Evolutionary conservation across 2,888 invertebrate genomes (phyloP).

Genomic region (Eudemis profundana): DNA sequence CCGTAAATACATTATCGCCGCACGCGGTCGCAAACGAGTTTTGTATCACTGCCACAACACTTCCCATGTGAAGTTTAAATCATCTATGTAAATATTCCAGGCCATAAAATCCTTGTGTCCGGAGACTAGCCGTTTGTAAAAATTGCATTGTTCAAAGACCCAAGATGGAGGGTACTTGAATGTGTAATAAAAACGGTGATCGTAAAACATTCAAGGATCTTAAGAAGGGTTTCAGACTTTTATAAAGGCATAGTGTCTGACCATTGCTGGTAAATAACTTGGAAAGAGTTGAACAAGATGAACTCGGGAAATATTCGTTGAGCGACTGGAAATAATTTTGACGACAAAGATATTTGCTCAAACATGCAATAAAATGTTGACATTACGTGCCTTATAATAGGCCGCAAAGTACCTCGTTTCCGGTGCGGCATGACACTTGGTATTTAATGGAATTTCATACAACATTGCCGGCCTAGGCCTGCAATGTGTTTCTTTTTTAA

Average conservation of each 20-base stretch:
- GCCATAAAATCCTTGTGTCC: slow-evolving; percentile 8
- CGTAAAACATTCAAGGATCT: slow-evolving; percentile 25
- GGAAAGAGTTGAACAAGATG: not conserved
- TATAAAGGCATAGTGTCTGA: not conserved
- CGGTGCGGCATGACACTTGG: too few species aligned
- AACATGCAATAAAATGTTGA: too few species aligned
- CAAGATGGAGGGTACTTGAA: not conserved
- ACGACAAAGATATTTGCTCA: too few species aligned
- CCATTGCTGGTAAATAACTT: not conserved
- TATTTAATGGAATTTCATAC: too few species aligned
- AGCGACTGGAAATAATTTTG: not conserved
- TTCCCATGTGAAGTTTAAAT: not conserved
- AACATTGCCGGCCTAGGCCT: too few species aligned
- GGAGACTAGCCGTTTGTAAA: slow-evolving; percentile 20
- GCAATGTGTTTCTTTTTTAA: too few species aligned
- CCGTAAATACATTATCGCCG: too few species aligned
- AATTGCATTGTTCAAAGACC: slow-evolving; percentile 14
- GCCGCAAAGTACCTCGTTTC: too few species aligned
- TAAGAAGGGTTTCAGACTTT: slow-evolving; percentile 16
- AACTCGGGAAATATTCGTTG: too few species aligned
- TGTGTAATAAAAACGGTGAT: slow-evolving; percentile 13
- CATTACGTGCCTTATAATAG: too few species aligned
- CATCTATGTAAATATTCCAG: slow-evolving; percentile 1
- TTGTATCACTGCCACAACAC: too few species aligned
- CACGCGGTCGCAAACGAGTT: too few species aligned